Conservation (phyloP, 2,113 vertebrate species). For the Syngnathus floridae region DNA sequence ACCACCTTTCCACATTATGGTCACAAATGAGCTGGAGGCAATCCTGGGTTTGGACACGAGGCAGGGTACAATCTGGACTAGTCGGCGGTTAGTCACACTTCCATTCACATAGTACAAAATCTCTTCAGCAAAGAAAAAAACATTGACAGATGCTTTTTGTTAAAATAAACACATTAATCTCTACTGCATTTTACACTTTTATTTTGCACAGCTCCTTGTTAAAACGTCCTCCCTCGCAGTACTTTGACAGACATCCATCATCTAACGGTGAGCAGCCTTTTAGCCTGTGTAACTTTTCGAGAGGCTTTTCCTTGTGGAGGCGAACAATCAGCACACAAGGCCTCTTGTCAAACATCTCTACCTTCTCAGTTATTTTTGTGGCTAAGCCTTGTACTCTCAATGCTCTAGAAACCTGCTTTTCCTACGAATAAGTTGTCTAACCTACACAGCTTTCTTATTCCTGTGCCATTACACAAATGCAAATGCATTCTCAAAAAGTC, state of each 20-base stretch:
- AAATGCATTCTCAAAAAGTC: slow-evolving; percentile 43
- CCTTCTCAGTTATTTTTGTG: slow-evolving; percentile 49
- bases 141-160: no score
- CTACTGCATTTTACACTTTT: neutral
- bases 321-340: slow-evolving; percentile 44
- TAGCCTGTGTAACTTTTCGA: slow-evolving; percentile 36
- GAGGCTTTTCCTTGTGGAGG: slow-evolving; percentile 48
- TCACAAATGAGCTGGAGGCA: neutral
- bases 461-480: slow-evolving; percentile 34
- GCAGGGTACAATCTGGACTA: neutral
- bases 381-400: slow-evolving; percentile 40
- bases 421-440: slow-evolving; percentile 34
- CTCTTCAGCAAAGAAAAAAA: no score
- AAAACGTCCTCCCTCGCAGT: slow-evolving; percentile 47
- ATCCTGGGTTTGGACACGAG: neutral
- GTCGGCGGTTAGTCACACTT: no score
- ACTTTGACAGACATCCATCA: slow-evolving; percentile 37
- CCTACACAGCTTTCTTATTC: slow-evolving; percentile 20
- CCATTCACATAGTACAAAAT: no score
- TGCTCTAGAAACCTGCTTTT: slow-evolving; percentile 32
- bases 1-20: neutral
- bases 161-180: neutral
- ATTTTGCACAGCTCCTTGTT: slow-evolving; percentile 7
- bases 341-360: slow-evolving; percentile 47
- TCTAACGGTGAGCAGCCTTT: slow-evolving; percentile 50